These are phyloP conservation scores for Echeneis naucrates DNA, from an alignment of 2,797 vertebrate genomes.

Conservation along the genomic window DNA sequence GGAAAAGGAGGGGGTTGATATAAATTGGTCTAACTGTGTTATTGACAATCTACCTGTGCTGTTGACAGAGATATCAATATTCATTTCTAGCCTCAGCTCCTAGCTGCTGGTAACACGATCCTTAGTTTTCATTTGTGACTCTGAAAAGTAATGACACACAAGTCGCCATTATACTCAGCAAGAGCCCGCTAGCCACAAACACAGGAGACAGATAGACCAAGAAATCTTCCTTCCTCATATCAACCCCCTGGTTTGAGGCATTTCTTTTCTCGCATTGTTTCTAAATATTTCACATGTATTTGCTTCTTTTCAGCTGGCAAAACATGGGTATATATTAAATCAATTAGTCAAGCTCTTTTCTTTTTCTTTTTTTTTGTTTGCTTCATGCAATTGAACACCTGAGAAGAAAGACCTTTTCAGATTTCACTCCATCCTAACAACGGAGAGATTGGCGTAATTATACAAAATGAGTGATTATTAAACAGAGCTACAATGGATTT, in stretches of 20 bases:
- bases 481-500: not conserved
- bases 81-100: constrained; percentile 47
- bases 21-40: constrained; percentile 36
- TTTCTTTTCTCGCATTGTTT: constrained; percentile 11
- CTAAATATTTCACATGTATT: not conserved
- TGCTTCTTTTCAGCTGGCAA: constrained; percentile 27
- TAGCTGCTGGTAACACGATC: constrained; percentile 36
- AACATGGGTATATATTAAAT: constrained; percentile 13
- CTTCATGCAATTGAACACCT: not conserved
- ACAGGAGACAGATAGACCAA: constrained; percentile 28
- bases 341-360: constrained; percentile 1
- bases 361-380: not conserved
- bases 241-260: not conserved
- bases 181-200: constrained; percentile 55
- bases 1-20: no score
- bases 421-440: constrained; percentile 14
- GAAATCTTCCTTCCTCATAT: constrained; percentile 11
- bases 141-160: constrained; percentile 65
- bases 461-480: not conserved
- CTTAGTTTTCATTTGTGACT: constrained; percentile 64
- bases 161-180: constrained; percentile 35
- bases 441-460: not conserved
- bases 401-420: not conserved
- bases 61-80: constrained; percentile 56
- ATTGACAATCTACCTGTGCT: constrained; percentile 53